Evolutionary conservation across 2,888 invertebrate species (phyloP).

Genomic region (Dascillus cervinus): DNA sequence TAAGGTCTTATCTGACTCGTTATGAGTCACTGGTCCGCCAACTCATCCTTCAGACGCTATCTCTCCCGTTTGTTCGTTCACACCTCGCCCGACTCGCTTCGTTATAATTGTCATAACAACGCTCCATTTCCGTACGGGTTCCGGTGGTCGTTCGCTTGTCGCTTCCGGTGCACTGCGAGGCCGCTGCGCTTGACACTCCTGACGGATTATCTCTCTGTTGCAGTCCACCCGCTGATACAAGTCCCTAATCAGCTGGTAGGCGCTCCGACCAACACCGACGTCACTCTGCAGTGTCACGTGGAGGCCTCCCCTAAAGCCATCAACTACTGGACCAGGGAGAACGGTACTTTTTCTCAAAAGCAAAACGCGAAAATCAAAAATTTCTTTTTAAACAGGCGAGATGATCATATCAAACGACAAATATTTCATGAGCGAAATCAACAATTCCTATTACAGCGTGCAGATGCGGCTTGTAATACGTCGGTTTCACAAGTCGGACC

Average conservation of each 20-base stretch:
- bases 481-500: slow-evolving; percentile 65
- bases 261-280: slow-evolving; percentile 77
- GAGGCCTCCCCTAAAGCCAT: slow-evolving; percentile 91
- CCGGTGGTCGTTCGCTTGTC: neutral
- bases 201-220: slow-evolving; percentile 26
- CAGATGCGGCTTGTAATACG: slow-evolving; percentile 74
- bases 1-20: slow-evolving; percentile 17
- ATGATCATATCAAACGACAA: slow-evolving; percentile 87
- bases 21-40: slow-evolving; percentile 18
- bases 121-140: slow-evolving; percentile 5
- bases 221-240: slow-evolving; percentile 89
- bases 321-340: slow-evolving; percentile 89
- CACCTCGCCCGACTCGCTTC: slow-evolving; percentile 14
- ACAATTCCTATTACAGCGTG: slow-evolving; percentile 74
- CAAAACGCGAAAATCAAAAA: neutral
- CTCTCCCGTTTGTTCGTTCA: slow-evolving; percentile 15
- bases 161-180: neutral
- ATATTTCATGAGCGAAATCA: slow-evolving; percentile 74
- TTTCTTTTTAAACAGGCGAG: slow-evolving; percentile 55
- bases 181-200: neutral
- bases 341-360: slow-evolving; percentile 51
- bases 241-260: slow-evolving; percentile 90
- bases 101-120: slow-evolving; percentile 14
- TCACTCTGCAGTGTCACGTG: slow-evolving; percentile 76
- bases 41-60: slow-evolving; percentile 15